phyloP scores from a whole-genome alignment of 2,797 vertebrate species.

The Coregonus suidteri region DNA sequence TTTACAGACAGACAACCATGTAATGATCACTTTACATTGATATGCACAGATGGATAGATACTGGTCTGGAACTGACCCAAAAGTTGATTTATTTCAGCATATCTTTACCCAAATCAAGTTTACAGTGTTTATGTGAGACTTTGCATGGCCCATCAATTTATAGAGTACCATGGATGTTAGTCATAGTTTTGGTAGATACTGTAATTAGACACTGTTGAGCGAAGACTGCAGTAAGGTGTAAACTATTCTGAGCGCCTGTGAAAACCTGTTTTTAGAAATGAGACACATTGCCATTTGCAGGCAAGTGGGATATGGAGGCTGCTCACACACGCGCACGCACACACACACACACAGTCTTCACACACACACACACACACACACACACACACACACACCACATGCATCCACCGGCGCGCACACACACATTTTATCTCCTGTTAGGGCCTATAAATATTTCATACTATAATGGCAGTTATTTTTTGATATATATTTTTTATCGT shows the following conservation, averaged over 20 bases:
- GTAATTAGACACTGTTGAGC: constrained; percentile 42
- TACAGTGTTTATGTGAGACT: constrained; percentile 12
- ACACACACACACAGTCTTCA: constrained; percentile 21
- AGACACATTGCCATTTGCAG: constrained; percentile 73
- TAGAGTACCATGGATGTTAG: constrained; percentile 47
- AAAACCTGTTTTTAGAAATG: constrained; percentile 56
- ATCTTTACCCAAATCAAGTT: constrained; percentile 9
- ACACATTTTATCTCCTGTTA: no score
- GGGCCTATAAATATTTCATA: no score
- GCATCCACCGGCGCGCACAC: background rate
- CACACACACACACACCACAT: constrained; percentile 9
- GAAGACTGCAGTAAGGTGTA: constrained; percentile 45
- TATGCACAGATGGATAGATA: constrained; percentile 22
- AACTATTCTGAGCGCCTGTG: constrained; percentile 38
- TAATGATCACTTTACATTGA: constrained; percentile 6
- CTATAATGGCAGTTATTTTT: no score
- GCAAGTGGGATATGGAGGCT: constrained; percentile 56
- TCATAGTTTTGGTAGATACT: background rate
- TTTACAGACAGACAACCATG: constrained; percentile 12
- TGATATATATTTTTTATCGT: no score
- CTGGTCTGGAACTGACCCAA: background rate
- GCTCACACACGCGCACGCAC: background rate
- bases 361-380: constrained; percentile 11
- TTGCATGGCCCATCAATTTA: constrained; percentile 42
- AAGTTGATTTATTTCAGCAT: background rate